Conservation (phyloP, 2,113 vertebrate species). For the Colossoma macropomum region DNA sequence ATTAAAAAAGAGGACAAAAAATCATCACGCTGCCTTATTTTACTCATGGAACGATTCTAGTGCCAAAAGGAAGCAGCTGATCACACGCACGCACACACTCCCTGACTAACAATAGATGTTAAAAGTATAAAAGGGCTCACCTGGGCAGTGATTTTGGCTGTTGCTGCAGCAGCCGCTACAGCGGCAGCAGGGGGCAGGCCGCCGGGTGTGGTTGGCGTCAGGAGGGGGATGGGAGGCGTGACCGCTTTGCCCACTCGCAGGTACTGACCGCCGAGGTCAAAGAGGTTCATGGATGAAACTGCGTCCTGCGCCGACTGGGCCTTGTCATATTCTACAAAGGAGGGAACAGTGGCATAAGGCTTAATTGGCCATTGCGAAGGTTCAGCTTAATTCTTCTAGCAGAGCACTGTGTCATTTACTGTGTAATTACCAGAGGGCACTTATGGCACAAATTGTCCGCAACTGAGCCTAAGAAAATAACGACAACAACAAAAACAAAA, state of each 20-base stretch:
- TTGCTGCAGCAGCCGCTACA: conserved; percentile 84
- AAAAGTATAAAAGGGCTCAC: conserved; percentile 64
- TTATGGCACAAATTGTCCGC: conserved; percentile 62
- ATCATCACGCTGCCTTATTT: conserved; percentile 53
- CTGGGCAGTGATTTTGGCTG: conserved; percentile 88
- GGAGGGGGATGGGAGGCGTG: conserved; percentile 90
- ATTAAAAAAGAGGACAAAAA: conserved; percentile 28
- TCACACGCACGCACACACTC: conserved; percentile 38
- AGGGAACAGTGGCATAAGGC: conserved; percentile 54
- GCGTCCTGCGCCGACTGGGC: conserved; percentile 95
- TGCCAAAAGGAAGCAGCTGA: conserved; percentile 47
- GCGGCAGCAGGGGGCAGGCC: conserved; percentile 91
- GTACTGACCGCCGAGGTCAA: conserved; percentile 94
- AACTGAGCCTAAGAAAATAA: conserved; percentile 63
- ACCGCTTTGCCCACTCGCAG: conserved; percentile 95
- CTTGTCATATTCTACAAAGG: conserved; percentile 92
- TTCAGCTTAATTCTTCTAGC: conserved; percentile 57
- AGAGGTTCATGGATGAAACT: conserved; percentile 98
- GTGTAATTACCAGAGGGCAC: conserved; percentile 62
- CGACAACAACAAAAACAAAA: conserved; percentile 62
- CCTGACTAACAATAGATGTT: conserved; percentile 56
- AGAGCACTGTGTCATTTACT: conserved; percentile 62
- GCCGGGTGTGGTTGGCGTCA: conserved; percentile 88
- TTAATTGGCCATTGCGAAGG: conserved; percentile 23
- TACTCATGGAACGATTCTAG: conserved; percentile 47